Percentiles rank a stretch among this genome's conserved stretches.
phyloP scores from a whole-genome alignment of 30 jellyfish, hydroid and myxozoan genomes.

The Hydractinia symbiolongicarpus region DNA sequence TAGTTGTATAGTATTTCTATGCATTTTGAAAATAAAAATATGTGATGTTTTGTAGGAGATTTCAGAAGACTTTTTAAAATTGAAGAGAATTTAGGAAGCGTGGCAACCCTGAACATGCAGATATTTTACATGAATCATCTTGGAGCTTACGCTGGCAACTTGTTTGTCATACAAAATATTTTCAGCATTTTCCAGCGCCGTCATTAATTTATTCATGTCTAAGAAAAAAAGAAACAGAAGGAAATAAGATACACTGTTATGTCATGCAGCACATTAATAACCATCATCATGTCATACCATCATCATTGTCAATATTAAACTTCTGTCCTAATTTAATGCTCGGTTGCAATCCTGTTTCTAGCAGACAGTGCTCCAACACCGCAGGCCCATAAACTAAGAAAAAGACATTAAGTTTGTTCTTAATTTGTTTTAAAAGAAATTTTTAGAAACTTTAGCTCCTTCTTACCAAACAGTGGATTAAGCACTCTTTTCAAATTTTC shows the following conservation, averaged over 20 bases:
- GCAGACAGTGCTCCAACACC: slow-evolving; percentile 75
- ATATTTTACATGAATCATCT: too few relatives aligned
- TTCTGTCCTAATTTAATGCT: slow-evolving; percentile 19
- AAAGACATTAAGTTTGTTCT: background rate
- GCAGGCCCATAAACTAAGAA: slow-evolving; percentile 89
- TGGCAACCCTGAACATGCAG: too few relatives aligned
- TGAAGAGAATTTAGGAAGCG: too few relatives aligned
- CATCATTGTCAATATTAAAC: slow-evolving; percentile 13
- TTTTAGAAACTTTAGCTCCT: background rate
- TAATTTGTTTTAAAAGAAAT: background rate
- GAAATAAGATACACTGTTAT: background rate
- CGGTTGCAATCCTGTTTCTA: slow-evolving; percentile 56
- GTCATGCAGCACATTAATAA: background rate
- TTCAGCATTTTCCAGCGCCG: slow-evolving; percentile 21
- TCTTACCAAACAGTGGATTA: slow-evolving; percentile 59
- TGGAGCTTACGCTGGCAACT: too few relatives aligned
- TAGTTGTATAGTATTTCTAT: too few relatives aligned
- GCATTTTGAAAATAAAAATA: too few relatives aligned
- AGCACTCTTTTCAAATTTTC: slow-evolving; percentile 59
- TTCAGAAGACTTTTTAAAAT: too few relatives aligned
- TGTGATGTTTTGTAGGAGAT: too few relatives aligned
- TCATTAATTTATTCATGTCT: slow-evolving; percentile 9
- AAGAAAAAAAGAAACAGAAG: background rate
- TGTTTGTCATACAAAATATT: background rate
- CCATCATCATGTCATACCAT: slow-evolving; percentile 4